Evolutionary conservation across 2,113 vertebrate species (phyloP).

Genomic region (Halichoerus grypus): DNA sequence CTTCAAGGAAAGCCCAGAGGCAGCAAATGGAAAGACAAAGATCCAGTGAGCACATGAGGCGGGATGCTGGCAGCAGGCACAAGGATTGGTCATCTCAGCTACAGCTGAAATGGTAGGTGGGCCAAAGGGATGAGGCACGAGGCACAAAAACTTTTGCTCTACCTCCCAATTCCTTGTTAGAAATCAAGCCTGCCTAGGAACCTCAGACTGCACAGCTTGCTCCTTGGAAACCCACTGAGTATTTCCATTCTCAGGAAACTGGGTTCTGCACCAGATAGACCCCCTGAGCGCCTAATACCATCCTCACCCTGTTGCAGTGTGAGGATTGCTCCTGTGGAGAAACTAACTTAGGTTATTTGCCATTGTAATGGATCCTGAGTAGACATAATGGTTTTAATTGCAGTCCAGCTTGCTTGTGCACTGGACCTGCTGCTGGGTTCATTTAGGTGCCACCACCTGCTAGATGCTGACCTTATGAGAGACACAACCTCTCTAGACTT

Average conservation of each 20-base stretch:
- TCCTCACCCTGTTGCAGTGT: not conserved
- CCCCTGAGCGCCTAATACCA: not conserved
- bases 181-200: not conserved
- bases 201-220: no score
- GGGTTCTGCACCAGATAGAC: not conserved
- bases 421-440: not conserved
- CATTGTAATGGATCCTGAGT: not conserved
- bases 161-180: not conserved
- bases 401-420: not conserved
- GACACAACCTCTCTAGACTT: not conserved
- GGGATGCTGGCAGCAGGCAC: not conserved
- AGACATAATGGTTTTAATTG: not conserved
- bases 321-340: not conserved
- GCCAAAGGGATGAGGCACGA: not conserved
- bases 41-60: not conserved
- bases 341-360: not conserved
- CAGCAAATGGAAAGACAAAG: not conserved
- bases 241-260: not conserved
- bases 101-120: not conserved
- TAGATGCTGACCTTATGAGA: not conserved
- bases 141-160: not conserved
- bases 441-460: not conserved
- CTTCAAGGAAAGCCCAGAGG: not conserved
- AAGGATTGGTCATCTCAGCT: not conserved
- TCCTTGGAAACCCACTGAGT: not conserved